phyloP scores from a whole-genome alignment of 2,797 vertebrate genomes.

The Microhierax caerulescens region DNA sequence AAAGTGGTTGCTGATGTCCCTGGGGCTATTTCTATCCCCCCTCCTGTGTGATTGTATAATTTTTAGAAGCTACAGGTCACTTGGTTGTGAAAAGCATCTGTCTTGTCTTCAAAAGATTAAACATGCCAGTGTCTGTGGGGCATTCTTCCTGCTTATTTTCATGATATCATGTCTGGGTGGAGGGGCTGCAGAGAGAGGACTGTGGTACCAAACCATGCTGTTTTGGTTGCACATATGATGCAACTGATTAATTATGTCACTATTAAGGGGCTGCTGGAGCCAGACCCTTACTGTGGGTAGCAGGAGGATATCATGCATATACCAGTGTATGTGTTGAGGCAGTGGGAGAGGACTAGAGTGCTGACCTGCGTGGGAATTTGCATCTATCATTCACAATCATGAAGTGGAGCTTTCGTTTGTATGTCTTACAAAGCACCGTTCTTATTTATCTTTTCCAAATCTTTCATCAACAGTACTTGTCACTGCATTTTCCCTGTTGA shows the following conservation, averaged over 20 bases:
- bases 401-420: not conserved
- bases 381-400: not conserved
- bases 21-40: fast-evolving
- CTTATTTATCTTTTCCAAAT: not conserved
- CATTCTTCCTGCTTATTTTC: not conserved
- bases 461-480: not conserved
- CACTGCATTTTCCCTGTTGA: not conserved
- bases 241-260: not conserved
- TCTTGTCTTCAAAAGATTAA: not conserved
- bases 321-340: not conserved
- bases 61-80: not conserved
- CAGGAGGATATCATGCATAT: not conserved
- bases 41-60: not conserved
- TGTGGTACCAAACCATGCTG: not conserved
- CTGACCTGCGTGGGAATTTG: not conserved
- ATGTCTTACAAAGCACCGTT: not conserved
- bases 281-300: not conserved
- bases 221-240: not conserved
- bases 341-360: not conserved
- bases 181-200: not conserved
- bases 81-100: not conserved
- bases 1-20: not conserved
- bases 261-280: not conserved
- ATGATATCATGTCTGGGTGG: not conserved
- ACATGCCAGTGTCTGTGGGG: not conserved